These are phyloP conservation scores for Hylyphantes graminicola DNA, from an alignment of 1,140 invertebrate genomes.

Conservation along the genomic window DNA sequence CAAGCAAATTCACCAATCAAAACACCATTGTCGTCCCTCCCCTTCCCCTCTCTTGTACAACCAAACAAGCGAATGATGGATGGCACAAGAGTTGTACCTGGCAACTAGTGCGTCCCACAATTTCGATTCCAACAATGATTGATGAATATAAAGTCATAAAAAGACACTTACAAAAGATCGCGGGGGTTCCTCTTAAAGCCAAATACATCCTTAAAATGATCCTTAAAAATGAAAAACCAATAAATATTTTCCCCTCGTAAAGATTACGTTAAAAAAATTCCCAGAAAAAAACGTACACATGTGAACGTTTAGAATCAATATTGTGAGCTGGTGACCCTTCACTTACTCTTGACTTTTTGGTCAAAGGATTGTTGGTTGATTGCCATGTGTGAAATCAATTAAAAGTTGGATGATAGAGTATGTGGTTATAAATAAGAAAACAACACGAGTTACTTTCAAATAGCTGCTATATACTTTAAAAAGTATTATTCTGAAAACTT, in stretches of 20 bases:
- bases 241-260: slow-evolving; percentile 15
- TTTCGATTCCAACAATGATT: slow-evolving; percentile 24
- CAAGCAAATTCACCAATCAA: too few relatives aligned
- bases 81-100: not conserved
- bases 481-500: too few relatives aligned
- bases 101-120: slow-evolving; percentile 9
- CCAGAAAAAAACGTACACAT: not conserved
- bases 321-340: not conserved
- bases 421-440: too few relatives aligned
- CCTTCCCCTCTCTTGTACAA: not conserved
- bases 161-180: slow-evolving; percentile 11
- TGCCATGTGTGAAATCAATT: too few relatives aligned
- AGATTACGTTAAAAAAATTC: not conserved
- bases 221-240: slow-evolving; percentile 3
- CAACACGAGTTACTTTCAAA: too few relatives aligned
- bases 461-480: too few relatives aligned
- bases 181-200: not conserved
- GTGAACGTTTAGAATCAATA: slow-evolving; percentile 25
- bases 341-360: too few relatives aligned
- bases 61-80: not conserved
- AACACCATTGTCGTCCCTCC: too few relatives aligned
- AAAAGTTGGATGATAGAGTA: too few relatives aligned
- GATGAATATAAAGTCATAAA: slow-evolving; percentile 20
- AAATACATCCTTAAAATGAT: too few relatives aligned
- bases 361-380: too few relatives aligned